phyloP scores from a whole-genome alignment of 2,113 vertebrate genomes.

The Sylvia atricapilla region DNA sequence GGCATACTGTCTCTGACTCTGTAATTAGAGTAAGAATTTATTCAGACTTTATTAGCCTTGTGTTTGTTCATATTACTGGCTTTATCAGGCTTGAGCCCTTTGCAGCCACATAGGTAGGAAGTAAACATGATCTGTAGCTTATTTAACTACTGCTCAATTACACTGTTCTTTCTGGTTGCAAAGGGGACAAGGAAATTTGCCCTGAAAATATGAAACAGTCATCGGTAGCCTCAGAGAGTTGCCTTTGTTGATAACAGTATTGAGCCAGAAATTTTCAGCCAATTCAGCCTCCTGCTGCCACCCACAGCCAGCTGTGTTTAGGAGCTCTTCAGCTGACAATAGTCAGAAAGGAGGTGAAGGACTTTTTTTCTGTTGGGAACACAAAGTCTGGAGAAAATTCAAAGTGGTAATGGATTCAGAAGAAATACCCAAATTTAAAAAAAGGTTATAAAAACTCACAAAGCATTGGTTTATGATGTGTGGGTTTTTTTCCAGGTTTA shows the following conservation, averaged over 20 bases:
- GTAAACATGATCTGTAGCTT: background rate
- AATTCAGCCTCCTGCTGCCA: conserved; percentile 55
- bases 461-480: background rate
- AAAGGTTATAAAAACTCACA: too few relatives aligned
- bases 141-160: background rate
- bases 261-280: conserved; percentile 3
- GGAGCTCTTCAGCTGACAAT: background rate
- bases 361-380: background rate
- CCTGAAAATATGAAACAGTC: background rate
- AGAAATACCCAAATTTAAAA: background rate
- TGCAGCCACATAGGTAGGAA: background rate
- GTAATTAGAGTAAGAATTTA: background rate
- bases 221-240: background rate
- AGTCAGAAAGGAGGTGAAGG: background rate
- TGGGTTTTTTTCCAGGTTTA: background rate
- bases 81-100: background rate
- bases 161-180: background rate
- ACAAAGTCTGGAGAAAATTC: background rate
- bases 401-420: background rate
- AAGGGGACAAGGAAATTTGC: background rate
- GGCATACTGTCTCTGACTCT: background rate
- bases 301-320: conserved; percentile 46
- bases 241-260: background rate
- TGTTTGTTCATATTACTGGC: background rate
- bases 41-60: background rate